These are phyloP conservation scores for Caenorhabditis brenneri DNA, from an alignment of 1,140 invertebrate genomes.

Conservation along the genomic window DNA sequence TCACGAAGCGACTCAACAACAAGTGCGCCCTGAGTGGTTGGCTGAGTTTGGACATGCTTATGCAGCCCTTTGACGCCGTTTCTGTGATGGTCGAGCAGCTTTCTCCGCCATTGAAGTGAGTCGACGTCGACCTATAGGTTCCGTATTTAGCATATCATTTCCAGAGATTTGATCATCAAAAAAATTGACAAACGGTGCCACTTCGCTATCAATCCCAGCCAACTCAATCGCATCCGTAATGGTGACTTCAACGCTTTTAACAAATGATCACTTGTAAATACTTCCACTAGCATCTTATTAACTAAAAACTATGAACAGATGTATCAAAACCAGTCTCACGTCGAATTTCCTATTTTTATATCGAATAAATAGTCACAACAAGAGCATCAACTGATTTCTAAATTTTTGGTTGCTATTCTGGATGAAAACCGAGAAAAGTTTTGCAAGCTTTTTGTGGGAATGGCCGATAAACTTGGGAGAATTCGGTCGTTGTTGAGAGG, in stretches of 20 bases:
- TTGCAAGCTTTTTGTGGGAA: not conserved
- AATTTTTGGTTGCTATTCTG: not conserved
- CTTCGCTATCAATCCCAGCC: not conserved
- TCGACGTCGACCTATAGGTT: too few relatives aligned
- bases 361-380: not conserved
- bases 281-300: not conserved
- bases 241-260: slow-evolving; percentile 23
- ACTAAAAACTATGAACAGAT: not conserved
- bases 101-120: not conserved
- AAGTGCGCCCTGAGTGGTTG: slow-evolving; percentile 25
- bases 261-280: not conserved
- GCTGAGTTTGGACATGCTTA: slow-evolving; percentile 36
- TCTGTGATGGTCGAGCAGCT: slow-evolving; percentile 20
- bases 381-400: not conserved
- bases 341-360: not conserved
- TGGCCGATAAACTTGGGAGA: not conserved
- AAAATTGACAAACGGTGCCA: slow-evolving; percentile 34
- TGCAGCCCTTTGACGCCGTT: slow-evolving; percentile 14
- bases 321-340: not conserved
- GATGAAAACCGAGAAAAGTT: too few relatives aligned
- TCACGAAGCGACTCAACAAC: slow-evolving; percentile 17
- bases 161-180: not conserved
- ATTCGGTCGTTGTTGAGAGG: too few relatives aligned
- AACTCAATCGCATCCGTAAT: not conserved
- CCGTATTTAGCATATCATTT: too few relatives aligned